Evolutionary conservation across 92 coral and sea anemone species (phyloP).

Genomic region (Bergia puertoricense): DNA sequence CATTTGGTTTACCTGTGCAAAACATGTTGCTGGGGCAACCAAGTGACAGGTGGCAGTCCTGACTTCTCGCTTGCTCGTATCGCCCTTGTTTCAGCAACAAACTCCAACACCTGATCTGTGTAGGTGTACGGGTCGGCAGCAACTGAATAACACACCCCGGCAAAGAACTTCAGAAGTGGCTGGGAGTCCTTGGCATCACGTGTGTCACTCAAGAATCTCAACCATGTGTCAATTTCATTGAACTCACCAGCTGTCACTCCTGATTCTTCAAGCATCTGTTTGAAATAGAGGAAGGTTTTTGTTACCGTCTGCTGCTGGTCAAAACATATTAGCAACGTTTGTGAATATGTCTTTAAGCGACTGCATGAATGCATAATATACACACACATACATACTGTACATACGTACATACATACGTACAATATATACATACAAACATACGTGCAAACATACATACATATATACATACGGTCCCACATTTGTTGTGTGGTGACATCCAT

Average conservation of each 20-base stretch:
- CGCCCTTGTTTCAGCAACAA: conserved; percentile 58
- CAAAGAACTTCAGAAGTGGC: conserved; percentile 58
- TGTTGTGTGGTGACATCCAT: too few relatives aligned
- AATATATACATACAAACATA: too few relatives aligned
- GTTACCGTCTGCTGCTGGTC: neutral
- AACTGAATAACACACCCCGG: conserved; percentile 66
- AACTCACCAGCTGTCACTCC: conserved; percentile 49
- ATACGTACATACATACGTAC: too few relatives aligned
- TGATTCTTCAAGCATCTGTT: conserved; percentile 66
- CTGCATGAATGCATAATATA: too few relatives aligned
- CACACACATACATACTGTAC: too few relatives aligned
- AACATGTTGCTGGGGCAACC: neutral
- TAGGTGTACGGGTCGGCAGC: conserved; percentile 75
- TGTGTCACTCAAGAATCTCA: conserved; percentile 49
- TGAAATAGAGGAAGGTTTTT: neutral
- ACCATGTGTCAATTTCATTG: conserved; percentile 70
- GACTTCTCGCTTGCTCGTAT: conserved; percentile 48
- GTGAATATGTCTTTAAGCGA: too few relatives aligned
- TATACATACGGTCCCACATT: too few relatives aligned
- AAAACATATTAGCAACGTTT: neutral
- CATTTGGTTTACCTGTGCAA: neutral
- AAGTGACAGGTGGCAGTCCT: neutral
- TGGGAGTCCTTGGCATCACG: conserved; percentile 23
- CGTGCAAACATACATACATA: too few relatives aligned
- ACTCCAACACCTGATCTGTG: conserved; percentile 66